phyloP scores from a whole-genome alignment of 2,113 vertebrate genomes.

The Tragelaphus strepsiceros region DNA sequence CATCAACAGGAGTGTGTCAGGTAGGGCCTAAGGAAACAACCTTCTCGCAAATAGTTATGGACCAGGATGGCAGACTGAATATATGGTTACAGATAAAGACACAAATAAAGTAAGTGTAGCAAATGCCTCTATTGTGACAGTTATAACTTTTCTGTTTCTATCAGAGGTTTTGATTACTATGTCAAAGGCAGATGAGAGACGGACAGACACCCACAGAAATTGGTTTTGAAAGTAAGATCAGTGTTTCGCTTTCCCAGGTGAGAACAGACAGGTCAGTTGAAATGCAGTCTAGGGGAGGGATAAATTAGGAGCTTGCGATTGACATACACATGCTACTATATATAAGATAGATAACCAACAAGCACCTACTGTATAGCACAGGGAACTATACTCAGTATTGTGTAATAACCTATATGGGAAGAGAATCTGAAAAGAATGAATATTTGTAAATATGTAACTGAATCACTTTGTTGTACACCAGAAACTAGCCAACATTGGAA shows the following conservation, averaged over 20 bases:
- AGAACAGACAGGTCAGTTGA: not conserved
- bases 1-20: not conserved
- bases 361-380: not conserved
- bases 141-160: conserved; percentile 18
- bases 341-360: not conserved
- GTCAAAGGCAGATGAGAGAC: not conserved
- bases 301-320: not conserved
- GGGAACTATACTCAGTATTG: not conserved
- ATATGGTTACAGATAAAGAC: not conserved
- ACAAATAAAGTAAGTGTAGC: not conserved
- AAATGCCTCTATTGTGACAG: not conserved
- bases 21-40: not conserved
- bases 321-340: not conserved
- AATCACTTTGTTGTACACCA: not conserved
- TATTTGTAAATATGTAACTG: not conserved
- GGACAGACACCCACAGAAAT: not conserved
- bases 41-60: not conserved
- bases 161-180: not conserved
- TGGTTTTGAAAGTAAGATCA: not conserved
- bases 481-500: not conserved
- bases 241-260: not conserved
- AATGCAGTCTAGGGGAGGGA: not conserved
- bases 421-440: not conserved
- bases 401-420: not conserved
- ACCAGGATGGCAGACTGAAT: not conserved